Percentiles rank a stretch among this genome's conserved stretches.
Conservation (phyloP, 30 jellyfish, hydroid and myxozoan genomes). For the Aurelia aurita complex sp. Pacific region DNA sequence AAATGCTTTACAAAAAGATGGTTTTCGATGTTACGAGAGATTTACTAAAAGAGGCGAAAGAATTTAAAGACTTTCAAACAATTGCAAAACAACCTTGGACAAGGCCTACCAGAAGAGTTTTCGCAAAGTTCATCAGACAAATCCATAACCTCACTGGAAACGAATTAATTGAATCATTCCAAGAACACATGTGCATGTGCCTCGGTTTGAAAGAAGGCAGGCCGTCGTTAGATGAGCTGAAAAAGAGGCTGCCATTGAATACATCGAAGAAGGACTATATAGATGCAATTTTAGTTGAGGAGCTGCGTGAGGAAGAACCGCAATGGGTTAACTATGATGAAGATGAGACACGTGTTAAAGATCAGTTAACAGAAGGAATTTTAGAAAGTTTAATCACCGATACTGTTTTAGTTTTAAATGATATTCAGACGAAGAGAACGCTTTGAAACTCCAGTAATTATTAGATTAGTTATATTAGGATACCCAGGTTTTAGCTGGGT, state of each 20-base stretch:
- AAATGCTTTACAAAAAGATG: slow-evolving; percentile 62
- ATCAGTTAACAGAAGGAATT: slow-evolving; percentile 90
- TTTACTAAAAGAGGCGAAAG: slow-evolving; percentile 70
- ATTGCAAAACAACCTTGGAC: slow-evolving; percentile 76
- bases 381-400: slow-evolving; percentile 81
- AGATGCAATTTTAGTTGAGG: slow-evolving; percentile 96
- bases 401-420: slow-evolving; percentile 40
- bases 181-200: slow-evolving; percentile 76
- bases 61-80: slow-evolving; percentile 67
- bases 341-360: slow-evolving; percentile 93
- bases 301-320: slow-evolving; percentile 97
- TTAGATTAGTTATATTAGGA: neutral
- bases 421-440: slow-evolving; percentile 29
- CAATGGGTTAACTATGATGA: slow-evolving; percentile 97
- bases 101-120: slow-evolving; percentile 72
- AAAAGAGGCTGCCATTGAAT: slow-evolving; percentile 92
- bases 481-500: no score
- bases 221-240: slow-evolving; percentile 81
- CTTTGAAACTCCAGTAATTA: neutral
- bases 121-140: slow-evolving; percentile 87
- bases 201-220: slow-evolving; percentile 87
- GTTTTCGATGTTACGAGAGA: slow-evolving; percentile 85
- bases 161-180: slow-evolving; percentile 64
- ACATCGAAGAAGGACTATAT: slow-evolving; percentile 93
- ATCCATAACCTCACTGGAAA: slow-evolving; percentile 63